These are phyloP conservation scores for Balearica regulorum DNA, from an alignment of 2,797 vertebrate species.

Conservation along the genomic window DNA sequence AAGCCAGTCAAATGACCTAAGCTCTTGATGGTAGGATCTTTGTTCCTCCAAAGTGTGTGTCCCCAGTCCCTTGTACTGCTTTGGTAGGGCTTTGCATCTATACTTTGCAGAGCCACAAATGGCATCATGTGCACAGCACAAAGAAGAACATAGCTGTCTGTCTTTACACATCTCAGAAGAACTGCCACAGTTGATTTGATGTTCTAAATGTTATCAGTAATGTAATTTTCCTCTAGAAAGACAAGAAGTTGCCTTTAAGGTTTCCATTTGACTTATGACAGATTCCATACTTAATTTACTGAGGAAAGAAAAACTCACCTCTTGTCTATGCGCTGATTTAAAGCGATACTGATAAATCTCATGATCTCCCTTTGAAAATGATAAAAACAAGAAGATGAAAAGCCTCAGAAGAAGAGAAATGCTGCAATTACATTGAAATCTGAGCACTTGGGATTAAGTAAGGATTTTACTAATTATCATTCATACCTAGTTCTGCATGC, in stretches of 20 bases:
- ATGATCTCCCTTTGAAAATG: slow-evolving; percentile 12
- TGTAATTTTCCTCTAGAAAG: not conserved
- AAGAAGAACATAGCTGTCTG: not conserved
- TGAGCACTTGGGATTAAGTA: not conserved
- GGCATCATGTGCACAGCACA: not conserved
- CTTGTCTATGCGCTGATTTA: not conserved
- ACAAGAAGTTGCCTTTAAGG: not conserved
- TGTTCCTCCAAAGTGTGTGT: not conserved
- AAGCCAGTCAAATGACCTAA: not conserved
- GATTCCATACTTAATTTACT: not conserved
- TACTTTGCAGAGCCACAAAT: not conserved
- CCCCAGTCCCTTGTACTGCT: not conserved
- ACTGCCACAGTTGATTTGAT: accelerated
- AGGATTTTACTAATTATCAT: not conserved
- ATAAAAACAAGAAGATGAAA: not conserved
- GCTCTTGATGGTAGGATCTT: not conserved
- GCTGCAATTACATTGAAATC: not conserved
- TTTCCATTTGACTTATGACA: not conserved
- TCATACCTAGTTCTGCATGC: not conserved
- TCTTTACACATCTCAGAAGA: not conserved
- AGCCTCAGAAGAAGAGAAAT: not conserved
- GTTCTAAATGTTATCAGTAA: not conserved
- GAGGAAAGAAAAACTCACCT: slow-evolving; percentile 39
- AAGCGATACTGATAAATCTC: slow-evolving; percentile 44
- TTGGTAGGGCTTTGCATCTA: not conserved